Percentiles rank a stretch among this genome's conserved stretches.
phyloP scores from a whole-genome alignment of 2,113 vertebrate species.

The Boleophthalmus pectinirostris region DNA sequence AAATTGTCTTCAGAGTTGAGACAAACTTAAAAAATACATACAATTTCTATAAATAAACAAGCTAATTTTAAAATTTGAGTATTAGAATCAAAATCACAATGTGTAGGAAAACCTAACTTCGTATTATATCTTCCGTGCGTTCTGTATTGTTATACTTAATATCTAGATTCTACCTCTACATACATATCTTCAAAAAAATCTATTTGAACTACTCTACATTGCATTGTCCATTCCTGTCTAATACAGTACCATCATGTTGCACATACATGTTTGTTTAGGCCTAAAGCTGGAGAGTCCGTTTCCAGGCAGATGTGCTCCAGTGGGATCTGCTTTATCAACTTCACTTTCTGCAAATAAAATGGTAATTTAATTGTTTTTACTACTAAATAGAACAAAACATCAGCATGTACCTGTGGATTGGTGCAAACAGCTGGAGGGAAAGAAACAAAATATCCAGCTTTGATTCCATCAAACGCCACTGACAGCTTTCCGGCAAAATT shows the following conservation, averaged over 20 bases:
- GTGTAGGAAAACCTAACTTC: too few relatives aligned
- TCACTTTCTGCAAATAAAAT: constrained; percentile 40
- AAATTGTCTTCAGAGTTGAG: too few relatives aligned
- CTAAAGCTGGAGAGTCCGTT: constrained; percentile 63
- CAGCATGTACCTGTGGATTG: constrained; percentile 54
- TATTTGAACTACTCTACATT: background rate
- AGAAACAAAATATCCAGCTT: constrained; percentile 62
- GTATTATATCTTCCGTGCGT: too few relatives aligned
- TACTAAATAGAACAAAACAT: background rate
- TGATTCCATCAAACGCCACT: constrained; percentile 64
- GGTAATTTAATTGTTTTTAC: background rate
- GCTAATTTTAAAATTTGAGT: too few relatives aligned
- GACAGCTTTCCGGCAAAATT: constrained; percentile 68
- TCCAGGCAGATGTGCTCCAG: constrained; percentile 74
- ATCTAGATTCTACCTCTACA: background rate
- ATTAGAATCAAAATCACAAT: too few relatives aligned
- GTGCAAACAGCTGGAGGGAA: constrained; percentile 56
- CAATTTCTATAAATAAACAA: too few relatives aligned
- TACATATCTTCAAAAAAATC: background rate
- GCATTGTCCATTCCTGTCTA: background rate
- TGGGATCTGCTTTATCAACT: constrained; percentile 69
- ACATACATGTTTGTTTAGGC: constrained; percentile 56
- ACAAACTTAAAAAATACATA: too few relatives aligned
- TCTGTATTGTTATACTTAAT: background rate
- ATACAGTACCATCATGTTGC: background rate